Base-by-base conservation (phyloP, 2,113 vertebrate genomes). In the Datnioides undecimradiatus region DNA sequence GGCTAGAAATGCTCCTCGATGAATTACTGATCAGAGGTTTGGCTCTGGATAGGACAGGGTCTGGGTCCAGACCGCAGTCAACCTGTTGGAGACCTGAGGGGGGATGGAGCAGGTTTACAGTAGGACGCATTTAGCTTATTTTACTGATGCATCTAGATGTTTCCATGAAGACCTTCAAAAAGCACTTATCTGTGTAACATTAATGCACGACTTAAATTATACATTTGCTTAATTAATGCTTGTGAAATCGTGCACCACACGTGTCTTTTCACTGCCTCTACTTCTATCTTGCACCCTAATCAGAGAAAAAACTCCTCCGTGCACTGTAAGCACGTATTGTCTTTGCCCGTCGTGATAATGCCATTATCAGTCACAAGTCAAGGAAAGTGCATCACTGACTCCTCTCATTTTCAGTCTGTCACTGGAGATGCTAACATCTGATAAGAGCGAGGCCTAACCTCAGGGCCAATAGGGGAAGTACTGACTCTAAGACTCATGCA, bases 381-480 rank as follows among this genome's bases (percentile, higher is more conserved):
- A 16, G 16, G 51, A 64, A 58, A 43, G 60, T 51, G 9, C 60
- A n/a, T 59, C 38, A 36, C 1, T 25, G 36, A 41, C 17, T 57
- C 17, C 49, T 54, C 10, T 23, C 69, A 27, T 73, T 49, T 45
- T 66, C 43, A 57, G 14, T 1, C 21, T 82, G 70, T 82, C 82
- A 8, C 51, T 86, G 58, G 60, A 79, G 80, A 85, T 84, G 8
- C 13, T 51, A 14, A 33, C 36, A 65, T 43, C 31, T 73, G 84
- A 88, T 88, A 73, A 23, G 31, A 71, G 54, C 3, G 1, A 66
- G 43, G 46, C 40, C 7, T 27, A 40, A 72, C 46, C 51, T 84
- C 62, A 25, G 54, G 16, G 11, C 59, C 16, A 65, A 3, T 7
- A 41, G 38, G 59, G 64, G 49, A 57, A 64, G 46, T 79, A 46